Evolutionary conservation across 2,797 vertebrate species (phyloP), one percentile per base, ranked within the genome.

Genomic region (Phataginus tetradactyla): DNA sequence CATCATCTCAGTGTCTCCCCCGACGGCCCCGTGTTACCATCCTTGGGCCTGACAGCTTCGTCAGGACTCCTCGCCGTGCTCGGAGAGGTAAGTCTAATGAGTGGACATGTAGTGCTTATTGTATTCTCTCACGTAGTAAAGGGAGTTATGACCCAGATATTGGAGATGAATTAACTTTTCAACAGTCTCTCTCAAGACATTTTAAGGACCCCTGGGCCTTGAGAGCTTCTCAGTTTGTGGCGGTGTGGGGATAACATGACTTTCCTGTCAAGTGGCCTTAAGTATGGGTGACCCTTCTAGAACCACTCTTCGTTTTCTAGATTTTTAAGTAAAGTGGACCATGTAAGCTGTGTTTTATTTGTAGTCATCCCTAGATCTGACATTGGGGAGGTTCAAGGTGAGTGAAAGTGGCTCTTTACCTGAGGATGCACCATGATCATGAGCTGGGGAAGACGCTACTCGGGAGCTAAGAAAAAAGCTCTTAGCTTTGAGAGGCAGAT

Each of bases 91-190:
- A 39, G 1, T 42, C 55, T 94, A 63, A 68, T 25, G 81, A 90
- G 78, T 0, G 32, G 5, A 10, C 34, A n/a, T 1, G 3, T 1
- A 7, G 12, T 12, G 21, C 51, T 84, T 71, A 63, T 8, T 37
- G 25, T 29, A 23, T 9, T 72, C 27, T 72, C 59, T 93, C 53
- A 14, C 4, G 0, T n/a, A 81, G 53, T 75, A 4, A 81, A 84
- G 72, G 71, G 42, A 86, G 87, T 59, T 81, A 59, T 55, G 25
- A 53, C 81, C 29, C 37, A 0, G 18, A 25, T 64, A 39, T 61
- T 91, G 83, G 59, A 90, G 75, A 61, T 64, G 86, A 84, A 92
- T 91, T 77, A 86, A 32, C 91, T 91, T 96, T 75, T 80, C 92
- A 71, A 63, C 9, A 71, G 78, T 90, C 80, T 94, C 89, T 79